A percentile compares a stretch with the other conserved stretches of the same genome.
phyloP scores from a whole-genome alignment of 2,888 invertebrate genomes.

The Caenorhabditis angaria region DNA sequence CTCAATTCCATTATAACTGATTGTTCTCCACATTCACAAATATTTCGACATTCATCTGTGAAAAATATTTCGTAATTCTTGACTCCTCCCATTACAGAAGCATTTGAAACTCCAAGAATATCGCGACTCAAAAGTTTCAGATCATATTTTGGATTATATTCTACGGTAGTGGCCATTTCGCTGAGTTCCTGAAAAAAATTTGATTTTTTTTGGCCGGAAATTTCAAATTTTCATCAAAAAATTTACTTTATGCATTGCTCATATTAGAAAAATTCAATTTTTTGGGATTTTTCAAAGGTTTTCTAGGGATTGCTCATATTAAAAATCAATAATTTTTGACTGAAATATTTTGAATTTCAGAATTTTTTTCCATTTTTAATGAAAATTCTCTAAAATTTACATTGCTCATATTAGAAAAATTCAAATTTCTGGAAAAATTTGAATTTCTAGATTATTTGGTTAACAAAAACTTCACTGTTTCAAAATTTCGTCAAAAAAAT shows the following conservation, averaged over 20 bases:
- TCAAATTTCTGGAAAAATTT: too few species aligned
- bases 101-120: constrained; percentile 63
- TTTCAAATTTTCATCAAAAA: background rate
- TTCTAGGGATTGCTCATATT: too few species aligned
- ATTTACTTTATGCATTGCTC: background rate
- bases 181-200: constrained; percentile 18
- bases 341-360: too few species aligned
- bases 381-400: too few species aligned
- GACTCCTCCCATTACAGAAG: constrained; percentile 53
- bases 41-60: constrained; percentile 50
- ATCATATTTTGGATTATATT: constrained; percentile 34
- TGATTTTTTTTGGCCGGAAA: too few species aligned
- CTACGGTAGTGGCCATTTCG: constrained; percentile 20
- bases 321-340: too few species aligned
- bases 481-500: too few species aligned
- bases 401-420: too few species aligned
- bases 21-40: constrained; percentile 56
- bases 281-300: background rate
- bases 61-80: constrained; percentile 64
- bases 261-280: constrained; percentile 3
- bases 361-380: too few species aligned
- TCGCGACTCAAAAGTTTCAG: constrained; percentile 53
- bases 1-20: constrained; percentile 46
- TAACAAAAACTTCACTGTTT: too few species aligned
- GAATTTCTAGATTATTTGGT: too few species aligned